Percentiles rank a stretch among this genome's conserved stretches.
Conservation (phyloP, 2,888 invertebrate genomes). For the Scelioninae gen. 1 region DNA sequence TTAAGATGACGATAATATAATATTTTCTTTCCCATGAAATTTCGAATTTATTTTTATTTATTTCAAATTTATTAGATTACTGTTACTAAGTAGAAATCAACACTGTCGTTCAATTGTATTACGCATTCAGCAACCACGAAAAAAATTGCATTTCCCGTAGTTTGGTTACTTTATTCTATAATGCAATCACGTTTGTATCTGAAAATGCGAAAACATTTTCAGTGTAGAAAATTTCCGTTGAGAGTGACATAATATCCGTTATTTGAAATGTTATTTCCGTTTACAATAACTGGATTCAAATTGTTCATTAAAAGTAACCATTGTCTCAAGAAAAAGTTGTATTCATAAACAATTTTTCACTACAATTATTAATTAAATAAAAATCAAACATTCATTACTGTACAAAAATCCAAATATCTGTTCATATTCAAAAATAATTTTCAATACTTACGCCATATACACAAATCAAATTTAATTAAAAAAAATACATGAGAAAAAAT, state of each 20-base stretch:
- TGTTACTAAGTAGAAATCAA: conserved; percentile 7
- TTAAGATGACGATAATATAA: neutral
- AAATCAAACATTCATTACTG: neutral
- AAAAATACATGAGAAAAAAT: no score
- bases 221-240: conserved; percentile 21
- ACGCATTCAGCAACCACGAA: conserved; percentile 6
- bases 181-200: conserved; percentile 26
- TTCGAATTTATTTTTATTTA: conserved; percentile 10
- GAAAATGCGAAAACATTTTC: conserved; percentile 37
- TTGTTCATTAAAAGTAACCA: conserved; percentile 34
- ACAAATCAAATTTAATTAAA: no score
- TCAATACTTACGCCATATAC: no score
- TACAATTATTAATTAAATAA: neutral
- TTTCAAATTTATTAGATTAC: conserved; percentile 16
- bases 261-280: conserved; percentile 50
- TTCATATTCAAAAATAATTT: no score
- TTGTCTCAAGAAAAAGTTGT: conserved; percentile 11
- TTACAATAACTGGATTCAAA: conserved; percentile 35
- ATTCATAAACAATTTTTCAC: neutral
- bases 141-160: conserved; percentile 12
- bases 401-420: no score
- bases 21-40: conserved; percentile 9
- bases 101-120: neutral
- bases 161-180: neutral
- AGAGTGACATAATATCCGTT: conserved; percentile 36